These are phyloP conservation scores for Hystrix cristata DNA, from an alignment of 2,113 vertebrate genomes.

Conservation along the genomic window DNA sequence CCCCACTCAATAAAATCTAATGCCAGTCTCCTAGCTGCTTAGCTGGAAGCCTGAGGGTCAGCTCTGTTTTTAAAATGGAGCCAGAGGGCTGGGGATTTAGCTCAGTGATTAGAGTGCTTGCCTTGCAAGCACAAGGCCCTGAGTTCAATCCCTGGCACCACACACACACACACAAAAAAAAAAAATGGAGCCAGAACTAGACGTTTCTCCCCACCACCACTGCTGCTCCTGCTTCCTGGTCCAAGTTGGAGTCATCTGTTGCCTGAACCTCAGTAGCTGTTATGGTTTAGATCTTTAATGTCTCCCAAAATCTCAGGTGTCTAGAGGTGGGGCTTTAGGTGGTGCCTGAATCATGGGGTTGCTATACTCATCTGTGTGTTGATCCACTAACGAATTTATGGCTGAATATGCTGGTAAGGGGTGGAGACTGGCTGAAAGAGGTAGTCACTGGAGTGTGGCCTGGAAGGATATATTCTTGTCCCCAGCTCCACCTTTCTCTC, in stretches of 20 bases:
- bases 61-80: not conserved
- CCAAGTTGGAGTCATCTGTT: not conserved
- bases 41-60: not conserved
- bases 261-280: not conserved
- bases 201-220: not conserved
- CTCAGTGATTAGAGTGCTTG: too few species aligned
- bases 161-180: too few species aligned
- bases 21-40: not conserved
- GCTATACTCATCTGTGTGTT: not conserved
- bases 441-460: not conserved
- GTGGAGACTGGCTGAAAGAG: not conserved
- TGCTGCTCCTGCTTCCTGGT: not conserved
- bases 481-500: not conserved
- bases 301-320: not conserved
- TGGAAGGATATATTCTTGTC: not conserved
- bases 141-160: too few species aligned
- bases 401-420: not conserved
- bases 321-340: not conserved
- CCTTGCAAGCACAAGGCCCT: too few species aligned
- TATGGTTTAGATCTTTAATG: not conserved
- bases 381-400: not conserved
- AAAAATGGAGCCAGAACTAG: not conserved
- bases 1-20: not conserved
- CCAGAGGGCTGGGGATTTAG: not conserved
- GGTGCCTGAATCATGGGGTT: not conserved